A percentile compares a stretch with the other conserved stretches of the same genome.
These are phyloP conservation scores for Epizoanthus illoricatus DNA, from an alignment of 92 coral and sea anemone species.

Conservation along the genomic window DNA sequence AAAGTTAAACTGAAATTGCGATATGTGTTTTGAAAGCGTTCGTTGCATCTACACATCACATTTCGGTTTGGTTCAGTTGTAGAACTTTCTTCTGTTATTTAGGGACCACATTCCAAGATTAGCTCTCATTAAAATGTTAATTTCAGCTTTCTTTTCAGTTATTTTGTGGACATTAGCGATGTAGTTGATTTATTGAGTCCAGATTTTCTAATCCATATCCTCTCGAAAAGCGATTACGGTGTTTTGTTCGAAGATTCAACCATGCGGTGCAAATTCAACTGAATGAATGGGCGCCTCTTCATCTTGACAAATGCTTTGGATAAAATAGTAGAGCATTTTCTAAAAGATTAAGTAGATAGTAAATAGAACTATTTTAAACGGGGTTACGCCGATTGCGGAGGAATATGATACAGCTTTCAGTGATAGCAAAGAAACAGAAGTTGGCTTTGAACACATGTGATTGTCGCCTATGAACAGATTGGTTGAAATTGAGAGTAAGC, in stretches of 20 bases:
- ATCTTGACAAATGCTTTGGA: not conserved
- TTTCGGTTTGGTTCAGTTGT: conserved; percentile 4
- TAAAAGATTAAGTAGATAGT: not conserved
- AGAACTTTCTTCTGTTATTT: not conserved
- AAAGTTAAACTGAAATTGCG: no score
- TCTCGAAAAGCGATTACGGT: conserved; percentile 1
- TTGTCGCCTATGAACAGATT: no score
- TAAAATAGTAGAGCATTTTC: not conserved
- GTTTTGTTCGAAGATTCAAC: conserved; percentile 31
- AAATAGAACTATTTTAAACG: not conserved
- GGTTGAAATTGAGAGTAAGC: no score
- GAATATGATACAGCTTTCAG: not conserved
- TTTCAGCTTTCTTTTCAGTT: conserved; percentile 5
- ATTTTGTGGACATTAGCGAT: conserved; percentile 1
- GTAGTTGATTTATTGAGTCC: conserved; percentile 7
- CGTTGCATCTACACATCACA: no score
- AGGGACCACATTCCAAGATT: not conserved
- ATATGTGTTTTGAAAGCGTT: no score
- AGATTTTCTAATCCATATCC: conserved; percentile 2
- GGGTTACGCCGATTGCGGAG: not conserved
- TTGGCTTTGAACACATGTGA: no score
- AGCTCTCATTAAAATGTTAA: not conserved
- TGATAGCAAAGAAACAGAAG: not conserved
- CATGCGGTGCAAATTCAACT: conserved; percentile 8
- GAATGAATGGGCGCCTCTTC: not conserved